phyloP scores from a whole-genome alignment of 2,888 invertebrate species.

The Chaetoderma sp. region DNA sequence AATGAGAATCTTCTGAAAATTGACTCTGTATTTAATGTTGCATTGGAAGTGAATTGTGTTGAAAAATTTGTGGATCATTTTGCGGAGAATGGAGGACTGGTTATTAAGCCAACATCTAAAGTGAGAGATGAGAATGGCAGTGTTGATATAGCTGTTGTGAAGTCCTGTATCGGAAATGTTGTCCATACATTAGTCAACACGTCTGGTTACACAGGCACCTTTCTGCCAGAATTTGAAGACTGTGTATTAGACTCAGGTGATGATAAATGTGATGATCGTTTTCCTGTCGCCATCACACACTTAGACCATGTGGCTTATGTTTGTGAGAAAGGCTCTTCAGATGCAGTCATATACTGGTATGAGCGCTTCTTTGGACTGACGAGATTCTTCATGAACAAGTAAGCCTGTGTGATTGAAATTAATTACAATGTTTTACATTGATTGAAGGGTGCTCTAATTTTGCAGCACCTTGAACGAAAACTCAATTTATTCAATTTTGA shows the following conservation, averaged over 20 bases:
- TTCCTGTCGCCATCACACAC: conserved; percentile 42
- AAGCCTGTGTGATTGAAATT: conserved; percentile 13
- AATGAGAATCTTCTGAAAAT: neutral
- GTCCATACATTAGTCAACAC: conserved; percentile 70
- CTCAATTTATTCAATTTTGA: too few species aligned
- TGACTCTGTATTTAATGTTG: conserved; percentile 70
- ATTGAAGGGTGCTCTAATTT: too few species aligned
- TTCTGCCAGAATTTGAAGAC: conserved; percentile 67
- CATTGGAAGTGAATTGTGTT: conserved; percentile 67
- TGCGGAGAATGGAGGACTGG: conserved; percentile 46
- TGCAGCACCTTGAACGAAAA: too few species aligned
- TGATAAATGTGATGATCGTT: neutral
- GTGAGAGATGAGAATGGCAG: conserved; percentile 58
- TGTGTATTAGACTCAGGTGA: conserved; percentile 1
- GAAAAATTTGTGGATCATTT: conserved; percentile 44
- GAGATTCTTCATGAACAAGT: conserved; percentile 68
- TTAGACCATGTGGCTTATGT: conserved; percentile 71
- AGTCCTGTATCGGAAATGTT: conserved; percentile 70
- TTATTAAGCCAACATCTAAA: conserved; percentile 53
- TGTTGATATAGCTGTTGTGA: conserved; percentile 65
- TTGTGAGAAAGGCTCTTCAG: conserved; percentile 61
- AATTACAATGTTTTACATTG: neutral
- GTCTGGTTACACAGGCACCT: conserved; percentile 63
- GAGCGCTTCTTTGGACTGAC: conserved; percentile 69
- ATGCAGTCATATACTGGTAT: conserved; percentile 68